Percentiles rank a stretch among this genome's conserved stretches.
Evolutionary conservation across 2,113 vertebrate genomes (phyloP).

Genomic region (Gallinago undulata): DNA sequence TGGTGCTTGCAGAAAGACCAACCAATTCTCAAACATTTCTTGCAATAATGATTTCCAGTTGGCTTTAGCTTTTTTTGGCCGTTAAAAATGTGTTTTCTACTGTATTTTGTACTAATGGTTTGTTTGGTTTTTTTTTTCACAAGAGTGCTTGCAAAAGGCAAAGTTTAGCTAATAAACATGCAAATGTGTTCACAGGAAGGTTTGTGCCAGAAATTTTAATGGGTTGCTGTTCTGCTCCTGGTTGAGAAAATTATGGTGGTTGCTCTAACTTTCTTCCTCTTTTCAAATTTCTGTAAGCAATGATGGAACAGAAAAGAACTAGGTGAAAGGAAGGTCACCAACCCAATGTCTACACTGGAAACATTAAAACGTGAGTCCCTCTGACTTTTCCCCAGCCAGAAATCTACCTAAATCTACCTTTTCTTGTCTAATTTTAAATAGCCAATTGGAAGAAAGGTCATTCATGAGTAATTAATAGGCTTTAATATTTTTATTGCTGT

Average conservation of each 20-base stretch:
- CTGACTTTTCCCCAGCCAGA: neutral
- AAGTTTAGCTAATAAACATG: slow-evolving; percentile 40
- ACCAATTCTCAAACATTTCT: neutral
- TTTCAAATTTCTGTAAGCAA: neutral
- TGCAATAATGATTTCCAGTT: neutral
- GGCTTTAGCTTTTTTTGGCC: neutral
- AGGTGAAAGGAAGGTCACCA: neutral
- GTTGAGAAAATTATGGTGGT: neutral
- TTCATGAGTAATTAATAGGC: neutral
- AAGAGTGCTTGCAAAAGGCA: neutral
- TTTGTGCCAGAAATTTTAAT: slow-evolving; percentile 30
- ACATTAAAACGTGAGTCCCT: neutral
- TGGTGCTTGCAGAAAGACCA: neutral
- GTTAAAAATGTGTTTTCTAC: neutral
- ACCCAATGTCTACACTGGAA: neutral
- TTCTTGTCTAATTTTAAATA: neutral
- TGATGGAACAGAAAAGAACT: neutral
- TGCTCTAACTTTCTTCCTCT: neutral
- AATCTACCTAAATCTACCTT: neutral
- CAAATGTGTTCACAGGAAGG: slow-evolving; percentile 24
- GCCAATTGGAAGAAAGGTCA: neutral
- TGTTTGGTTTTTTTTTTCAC: neutral
- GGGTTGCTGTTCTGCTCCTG: neutral
- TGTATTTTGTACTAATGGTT: neutral
- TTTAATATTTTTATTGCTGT: neutral